Base-by-base conservation (phyloP, 1,140 invertebrate species). In the Diplogasteroides magnus region DNA sequence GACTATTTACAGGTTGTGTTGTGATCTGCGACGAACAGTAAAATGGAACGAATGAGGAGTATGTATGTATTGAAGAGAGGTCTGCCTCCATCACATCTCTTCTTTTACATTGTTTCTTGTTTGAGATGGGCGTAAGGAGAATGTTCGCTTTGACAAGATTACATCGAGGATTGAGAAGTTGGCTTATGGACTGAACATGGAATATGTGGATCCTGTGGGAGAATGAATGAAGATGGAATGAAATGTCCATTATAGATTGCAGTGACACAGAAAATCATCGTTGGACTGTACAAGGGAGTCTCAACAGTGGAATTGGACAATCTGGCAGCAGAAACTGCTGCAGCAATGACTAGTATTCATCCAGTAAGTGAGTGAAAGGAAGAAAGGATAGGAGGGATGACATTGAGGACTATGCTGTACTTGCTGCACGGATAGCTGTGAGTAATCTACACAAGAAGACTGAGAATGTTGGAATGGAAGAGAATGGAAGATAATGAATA, bases 271-370 rank as follows among this genome's bases (percentile, higher is more conserved):
- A 87, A 87, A 72, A 86, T 98, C 0, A 93, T 98, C 58, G 91
- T 86, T 85, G 94, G 94, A 0, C 86, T 99, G 2, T 98, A 96
- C 83, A 89, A 91, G 74, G 95, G 95, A 13, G 93, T 98, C 1
- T 95, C 92, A 26, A 98, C 96, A 1, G 90, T 94, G 0, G 93
- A 98, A 83, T 85, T 98, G 76, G 96, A 98, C 85, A 97, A 97
- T 84, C 86, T 98, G 68, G 93, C 95, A 65, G 95, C 95, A 0
- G 94, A 98, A 86, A 97, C 91, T 71, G 91, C 93, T 56, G 94
- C 94, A 23, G 93, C 90, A 26, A 91, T 97, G 90, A 96, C 94
- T 0, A 94, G 91, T 3, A 89, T 91, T 80, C 95, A 98, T 86
- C 91, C 94, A 0, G n/a, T n/a, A n/a, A n/a, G n/a, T n/a, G n/a